These are phyloP conservation scores for Umimayanthus kanabou DNA, from an alignment of 92 coral and sea anemone species.

Conservation along the genomic window DNA sequence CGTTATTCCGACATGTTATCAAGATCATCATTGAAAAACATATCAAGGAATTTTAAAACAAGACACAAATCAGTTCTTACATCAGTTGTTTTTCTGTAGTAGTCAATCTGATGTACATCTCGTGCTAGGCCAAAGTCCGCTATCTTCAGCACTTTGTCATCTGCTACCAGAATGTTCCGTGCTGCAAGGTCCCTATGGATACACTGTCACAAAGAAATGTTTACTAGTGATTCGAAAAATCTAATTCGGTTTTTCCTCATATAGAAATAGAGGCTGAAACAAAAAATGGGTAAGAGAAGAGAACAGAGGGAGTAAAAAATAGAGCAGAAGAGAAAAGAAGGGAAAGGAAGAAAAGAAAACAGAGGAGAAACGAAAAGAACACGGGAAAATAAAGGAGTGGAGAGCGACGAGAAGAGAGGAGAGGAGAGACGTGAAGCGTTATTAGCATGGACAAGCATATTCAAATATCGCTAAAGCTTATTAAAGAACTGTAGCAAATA, in stretches of 20 bases:
- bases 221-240: background rate
- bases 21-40: no score
- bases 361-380: no score
- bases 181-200: conserved; percentile 98
- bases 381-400: no score
- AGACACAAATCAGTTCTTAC: conserved; percentile 51
- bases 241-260: background rate
- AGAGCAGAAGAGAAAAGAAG: no score
- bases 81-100: conserved; percentile 96
- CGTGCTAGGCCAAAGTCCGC: conserved; percentile 99
- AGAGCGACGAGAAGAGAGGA: no score
- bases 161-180: conserved; percentile 85
- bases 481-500: no score
- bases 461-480: no score
- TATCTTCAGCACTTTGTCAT: conserved; percentile 82
- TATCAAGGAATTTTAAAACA: no score
- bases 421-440: no score
- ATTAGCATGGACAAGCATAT: no score
- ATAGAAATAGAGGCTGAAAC: background rate
- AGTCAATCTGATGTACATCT: conserved; percentile 84
- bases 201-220: conserved; percentile 61
- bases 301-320: no score
- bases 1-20: no score
- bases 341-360: background rate
- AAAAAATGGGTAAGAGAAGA: background rate